Evolutionary conservation across 1,140 invertebrate species (phyloP), one percentile per base, ranked within the genome.

Genomic region (Dendroctonus ponderosae): DNA sequence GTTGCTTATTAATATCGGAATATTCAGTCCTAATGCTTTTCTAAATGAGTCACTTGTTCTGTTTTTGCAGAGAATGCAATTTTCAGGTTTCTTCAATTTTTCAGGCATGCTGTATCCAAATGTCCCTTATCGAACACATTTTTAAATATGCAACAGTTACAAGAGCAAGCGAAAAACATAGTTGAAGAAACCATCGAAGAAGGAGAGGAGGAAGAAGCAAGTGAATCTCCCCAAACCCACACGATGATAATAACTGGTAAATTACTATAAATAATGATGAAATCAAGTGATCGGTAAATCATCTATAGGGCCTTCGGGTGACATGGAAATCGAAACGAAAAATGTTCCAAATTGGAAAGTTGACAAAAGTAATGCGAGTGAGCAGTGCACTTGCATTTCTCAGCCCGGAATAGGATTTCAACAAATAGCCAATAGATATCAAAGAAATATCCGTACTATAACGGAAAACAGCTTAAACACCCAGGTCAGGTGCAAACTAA

Each of bases 91-190:
- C n/a, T n/a, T 41, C 7, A 14, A 7, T 58, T 52, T 59, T 50
- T 60, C 14, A 72, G 70, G 50, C 69, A 71, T 50, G 43, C 67
- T 11, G 61, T 42, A 5, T 65, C 66, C 6, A 68, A 52, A 59
- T 79, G 76, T 73, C 77, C 77, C 3, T 56, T 79, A 48, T 70
- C 62, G 2, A 72, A 66, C 50, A 57, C 61, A 12, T 66, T 65
- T 41, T 49, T 77, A 5, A 78, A 79, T 54, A 74, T 74, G 42
- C 71, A 74, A 14, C 71, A 78, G 15, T 65, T 78, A 5, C 72
- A 76, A 59, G 76, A 78, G 49, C 71, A 76, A 69, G 77, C 77
- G 7, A 74, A 71, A 59, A 72, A 49, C 26, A 72, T 78, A 41
- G 75, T 75, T 7, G 71, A 76, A 66, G 72, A 75, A 44, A 70